These are phyloP conservation scores for Caradrina kadenii DNA, from an alignment of 2,888 invertebrate genomes.

Conservation along the genomic window DNA sequence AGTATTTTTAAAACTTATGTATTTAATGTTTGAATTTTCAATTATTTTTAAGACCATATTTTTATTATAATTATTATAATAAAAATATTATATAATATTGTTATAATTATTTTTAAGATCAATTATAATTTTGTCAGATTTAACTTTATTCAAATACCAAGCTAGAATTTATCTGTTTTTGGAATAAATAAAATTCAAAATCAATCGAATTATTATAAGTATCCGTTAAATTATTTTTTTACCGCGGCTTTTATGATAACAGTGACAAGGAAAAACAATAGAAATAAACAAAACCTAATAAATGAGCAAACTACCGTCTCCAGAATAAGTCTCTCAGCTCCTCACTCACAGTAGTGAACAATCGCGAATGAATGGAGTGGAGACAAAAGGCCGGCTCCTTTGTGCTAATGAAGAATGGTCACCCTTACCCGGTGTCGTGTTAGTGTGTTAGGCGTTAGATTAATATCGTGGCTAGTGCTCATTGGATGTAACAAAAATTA, in stretches of 20 bases:
- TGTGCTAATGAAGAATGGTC: constrained; percentile 90
- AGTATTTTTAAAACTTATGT: too few species aligned
- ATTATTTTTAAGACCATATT: too few species aligned
- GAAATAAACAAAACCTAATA: constrained; percentile 14
- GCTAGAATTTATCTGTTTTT: too few species aligned
- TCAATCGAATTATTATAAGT: too few species aligned
- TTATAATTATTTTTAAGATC: too few species aligned
- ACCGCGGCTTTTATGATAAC: neutral
- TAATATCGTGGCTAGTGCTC: constrained; percentile 75
- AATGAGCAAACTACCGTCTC: constrained; percentile 3
- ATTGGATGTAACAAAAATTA: constrained; percentile 63
- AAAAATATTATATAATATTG: too few species aligned
- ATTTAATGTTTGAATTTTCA: too few species aligned
- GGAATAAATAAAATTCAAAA: too few species aligned
- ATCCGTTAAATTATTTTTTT: neutral
- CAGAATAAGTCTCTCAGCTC: constrained; percentile 74
- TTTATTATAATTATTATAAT: too few species aligned
- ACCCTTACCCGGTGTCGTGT: constrained; percentile 80
- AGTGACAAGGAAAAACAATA: neutral
- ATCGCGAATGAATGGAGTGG: constrained; percentile 86
- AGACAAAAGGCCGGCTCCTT: constrained; percentile 88
- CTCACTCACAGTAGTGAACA: constrained; percentile 83
- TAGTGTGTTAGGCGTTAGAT: constrained; percentile 85
- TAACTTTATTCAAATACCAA: too few species aligned
- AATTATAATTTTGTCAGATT: too few species aligned